Conservation (phyloP, 1,140 invertebrate genomes). For the Dryas iulia region DNA sequence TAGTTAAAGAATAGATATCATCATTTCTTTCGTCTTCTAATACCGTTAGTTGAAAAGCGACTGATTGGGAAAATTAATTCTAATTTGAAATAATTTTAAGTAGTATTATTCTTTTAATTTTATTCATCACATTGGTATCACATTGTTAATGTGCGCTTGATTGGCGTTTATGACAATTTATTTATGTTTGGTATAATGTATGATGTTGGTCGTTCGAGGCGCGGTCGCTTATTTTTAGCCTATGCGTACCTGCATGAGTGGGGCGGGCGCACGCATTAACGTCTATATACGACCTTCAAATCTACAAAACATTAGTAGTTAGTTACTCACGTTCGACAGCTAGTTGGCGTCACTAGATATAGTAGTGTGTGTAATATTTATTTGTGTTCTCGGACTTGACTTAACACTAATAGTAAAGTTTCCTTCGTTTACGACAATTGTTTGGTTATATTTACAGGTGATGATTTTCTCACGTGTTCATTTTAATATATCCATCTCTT, state of each 20-base stretch:
- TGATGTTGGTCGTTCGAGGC: conserved; percentile 33
- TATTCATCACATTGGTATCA: not conserved
- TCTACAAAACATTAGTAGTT: conserved; percentile 43
- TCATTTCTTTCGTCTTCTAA: not conserved
- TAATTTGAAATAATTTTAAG: not conserved
- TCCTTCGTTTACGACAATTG: conserved; percentile 16
- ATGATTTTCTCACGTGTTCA: conserved; percentile 57
- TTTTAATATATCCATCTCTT: conserved; percentile 49
- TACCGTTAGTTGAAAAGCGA: not conserved
- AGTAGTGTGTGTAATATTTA: conserved; percentile 37
- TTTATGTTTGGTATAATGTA: conserved; percentile 45
- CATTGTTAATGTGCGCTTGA: not conserved
- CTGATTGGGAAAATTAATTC: not conserved
- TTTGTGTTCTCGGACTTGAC: conserved; percentile 32
- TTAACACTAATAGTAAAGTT: conserved; percentile 29
- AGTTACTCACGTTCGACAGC: conserved; percentile 53
- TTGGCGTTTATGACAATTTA: conserved; percentile 28
- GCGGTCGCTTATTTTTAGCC: conserved; percentile 52
- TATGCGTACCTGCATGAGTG: conserved; percentile 46
- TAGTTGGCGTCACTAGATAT: conserved; percentile 44
- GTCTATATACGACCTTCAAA: conserved; percentile 43
- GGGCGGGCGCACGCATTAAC: conserved; percentile 40
- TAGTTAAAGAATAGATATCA: not conserved
- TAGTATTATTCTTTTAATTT: not conserved
- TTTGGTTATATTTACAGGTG: conserved; percentile 65